Evolutionary conservation across 2,888 invertebrate genomes (phyloP).

Genomic region (Pachliopta kotzebuea): DNA sequence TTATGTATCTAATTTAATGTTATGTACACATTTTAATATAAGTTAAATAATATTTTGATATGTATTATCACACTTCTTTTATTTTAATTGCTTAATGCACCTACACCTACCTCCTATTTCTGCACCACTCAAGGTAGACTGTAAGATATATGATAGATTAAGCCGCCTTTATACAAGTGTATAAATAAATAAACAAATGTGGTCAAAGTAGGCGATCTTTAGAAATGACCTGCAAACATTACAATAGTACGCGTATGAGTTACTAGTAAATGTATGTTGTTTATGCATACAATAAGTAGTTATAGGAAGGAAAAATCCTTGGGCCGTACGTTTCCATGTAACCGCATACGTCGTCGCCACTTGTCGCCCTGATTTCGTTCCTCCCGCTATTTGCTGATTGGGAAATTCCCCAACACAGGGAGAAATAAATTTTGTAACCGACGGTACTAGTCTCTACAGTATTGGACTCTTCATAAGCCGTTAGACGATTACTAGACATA

Average conservation of each 20-base stretch:
- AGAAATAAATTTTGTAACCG: conserved; percentile 34
- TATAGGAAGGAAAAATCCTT: conserved; percentile 7
- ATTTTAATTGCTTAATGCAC: too few relatives aligned
- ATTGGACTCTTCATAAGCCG: background rate
- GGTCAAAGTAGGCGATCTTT: too few relatives aligned
- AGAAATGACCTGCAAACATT: background rate
- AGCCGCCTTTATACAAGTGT: too few relatives aligned
- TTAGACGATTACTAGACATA: background rate
- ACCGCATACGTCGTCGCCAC: conserved; percentile 23
- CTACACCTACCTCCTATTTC: too few relatives aligned
- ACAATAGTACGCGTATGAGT: background rate
- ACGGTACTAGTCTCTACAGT: background rate
- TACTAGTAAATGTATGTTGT: background rate
- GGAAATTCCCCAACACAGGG: conserved; percentile 35
- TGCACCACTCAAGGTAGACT: too few relatives aligned
- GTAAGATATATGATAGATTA: too few relatives aligned
- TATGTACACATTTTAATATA: too few relatives aligned
- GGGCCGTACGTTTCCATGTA: background rate
- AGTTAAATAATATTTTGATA: too few relatives aligned
- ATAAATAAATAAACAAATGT: too few relatives aligned
- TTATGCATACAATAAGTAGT: background rate
- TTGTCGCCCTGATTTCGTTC: conserved; percentile 33
- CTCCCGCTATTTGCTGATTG: conserved; percentile 34
- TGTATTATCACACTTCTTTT: too few relatives aligned
- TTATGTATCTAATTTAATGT: too few relatives aligned